A percentile compares a stretch with the other conserved stretches of the same genome.
Conservation (phyloP, 2,888 invertebrate species). For the Spisula solida region DNA sequence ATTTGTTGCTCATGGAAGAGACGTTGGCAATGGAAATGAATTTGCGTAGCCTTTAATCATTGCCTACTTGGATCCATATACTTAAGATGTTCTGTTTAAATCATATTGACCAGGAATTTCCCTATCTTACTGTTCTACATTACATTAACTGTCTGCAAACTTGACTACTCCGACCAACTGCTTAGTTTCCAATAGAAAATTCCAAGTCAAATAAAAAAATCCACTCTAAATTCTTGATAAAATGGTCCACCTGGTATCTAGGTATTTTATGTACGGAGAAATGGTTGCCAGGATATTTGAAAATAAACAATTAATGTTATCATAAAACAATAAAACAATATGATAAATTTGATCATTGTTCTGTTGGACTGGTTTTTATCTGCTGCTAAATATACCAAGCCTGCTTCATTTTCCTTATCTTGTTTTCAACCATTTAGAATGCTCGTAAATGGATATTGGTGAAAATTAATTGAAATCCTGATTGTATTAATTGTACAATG, state of each 20-base stretch:
- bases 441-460: conserved; percentile 29
- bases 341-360: conserved; percentile 61
- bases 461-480: conserved; percentile 44
- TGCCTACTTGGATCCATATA: background rate
- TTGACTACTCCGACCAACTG: conserved; percentile 23
- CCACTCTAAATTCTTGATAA: conserved; percentile 39
- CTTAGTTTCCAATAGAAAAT: conserved; percentile 35
- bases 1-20: background rate
- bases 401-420: conserved; percentile 38
- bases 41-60: background rate
- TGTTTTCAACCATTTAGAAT: conserved; percentile 44
- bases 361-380: conserved; percentile 42
- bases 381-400: background rate
- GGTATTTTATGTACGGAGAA: conserved; percentile 47
- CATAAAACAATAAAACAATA: conserved; percentile 57
- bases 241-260: conserved; percentile 47
- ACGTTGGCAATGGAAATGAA: background rate
- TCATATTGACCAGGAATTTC: conserved; percentile 25
- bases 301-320: conserved; percentile 63
- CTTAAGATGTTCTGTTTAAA: conserved; percentile 14
- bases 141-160: conserved; percentile 5
- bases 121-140: background rate
- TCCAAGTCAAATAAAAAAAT: conserved; percentile 37
- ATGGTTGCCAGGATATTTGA: conserved; percentile 56
- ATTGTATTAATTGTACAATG: conserved; percentile 20